Evolutionary conservation across 2,113 vertebrate genomes (phyloP), one percentile per base, ranked within the genome.

Genomic region (Semicossyphus pulcher): DNA sequence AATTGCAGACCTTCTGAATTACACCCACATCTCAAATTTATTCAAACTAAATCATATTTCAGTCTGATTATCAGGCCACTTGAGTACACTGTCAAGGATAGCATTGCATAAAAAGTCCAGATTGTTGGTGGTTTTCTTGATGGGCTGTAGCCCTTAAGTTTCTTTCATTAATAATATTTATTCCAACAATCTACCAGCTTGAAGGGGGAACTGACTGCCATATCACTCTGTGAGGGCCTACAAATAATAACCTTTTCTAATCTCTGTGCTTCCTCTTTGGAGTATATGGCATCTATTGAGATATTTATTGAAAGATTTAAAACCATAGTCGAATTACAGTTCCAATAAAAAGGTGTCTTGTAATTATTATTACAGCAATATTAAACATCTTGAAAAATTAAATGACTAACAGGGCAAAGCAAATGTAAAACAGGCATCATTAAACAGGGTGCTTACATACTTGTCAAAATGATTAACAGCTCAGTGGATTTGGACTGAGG

Each of bases 1-100:
- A 67, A 32, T 21, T 47, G 10, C 36, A 69, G 41, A 68, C 57
- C 16, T n/a, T 61, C 10, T 74, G n/a, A 66, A 62, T 77, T 52
- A 63, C 49, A 9, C 20, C 36, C 32, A 73, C 56, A 34, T 3
- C 18, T 64, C 4, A 1, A 21, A 52, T 52, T 52, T 36, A 31
- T 67, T 54, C 53, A 36, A 39, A 56, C 1, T 21, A 32, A 70
- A 37, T 36, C 18, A 7, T 21, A 15, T 20, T 61, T 67, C 25
- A 52, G 18, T 41, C 37, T 77, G 54, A 74, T 67, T 47, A 29
- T 56, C 34, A 34, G 36, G 39, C 49, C 26, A 47, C 54, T 77
- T 5, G 78, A 71, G 25, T 45, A 31, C 48, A 67, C 14, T 36
- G 53, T 73, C 48, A 31, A 67, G 49, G 10, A 6, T 20, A 3